Evolutionary conservation across 2,797 vertebrate genomes (phyloP).

Genomic region (Mustela erminea): DNA sequence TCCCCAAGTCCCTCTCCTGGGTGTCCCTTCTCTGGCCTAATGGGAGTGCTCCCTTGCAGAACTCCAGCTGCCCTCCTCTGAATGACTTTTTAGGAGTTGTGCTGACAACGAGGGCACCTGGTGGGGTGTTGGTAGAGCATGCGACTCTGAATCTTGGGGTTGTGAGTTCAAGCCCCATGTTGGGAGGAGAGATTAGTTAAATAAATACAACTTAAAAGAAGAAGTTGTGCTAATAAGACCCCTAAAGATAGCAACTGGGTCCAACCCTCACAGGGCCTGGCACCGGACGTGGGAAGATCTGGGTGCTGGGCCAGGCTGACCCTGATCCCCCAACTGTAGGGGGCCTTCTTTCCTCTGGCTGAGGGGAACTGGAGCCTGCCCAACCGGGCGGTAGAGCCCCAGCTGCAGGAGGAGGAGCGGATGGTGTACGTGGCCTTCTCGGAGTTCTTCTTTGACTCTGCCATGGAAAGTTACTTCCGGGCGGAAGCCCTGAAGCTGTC

Average conservation of each 20-base stretch:
- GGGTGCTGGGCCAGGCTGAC: neutral
- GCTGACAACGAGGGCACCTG: neutral
- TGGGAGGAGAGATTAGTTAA: neutral
- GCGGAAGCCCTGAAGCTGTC: conserved; percentile 91
- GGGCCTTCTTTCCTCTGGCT: conserved; percentile 93
- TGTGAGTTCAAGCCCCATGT: neutral
- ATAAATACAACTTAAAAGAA: neutral
- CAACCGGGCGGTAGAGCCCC: conserved; percentile 91
- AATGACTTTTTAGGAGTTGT: neutral
- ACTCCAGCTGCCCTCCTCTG: neutral
- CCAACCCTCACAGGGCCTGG: neutral
- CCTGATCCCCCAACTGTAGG: conserved; percentile 82
- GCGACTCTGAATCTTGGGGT: neutral
- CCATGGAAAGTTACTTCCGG: conserved; percentile 93
- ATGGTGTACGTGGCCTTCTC: conserved; percentile 98
- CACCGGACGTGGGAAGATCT: neutral
- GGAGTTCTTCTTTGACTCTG: conserved; percentile 97
- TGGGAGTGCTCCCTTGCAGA: neutral
- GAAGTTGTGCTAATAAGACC: neutral
- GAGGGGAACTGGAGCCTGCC: conserved; percentile 87
- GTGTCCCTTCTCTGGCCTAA: neutral
- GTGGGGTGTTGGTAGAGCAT: neutral
- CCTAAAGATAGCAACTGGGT: neutral
- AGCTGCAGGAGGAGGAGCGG: conserved; percentile 92
- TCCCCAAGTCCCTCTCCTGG: neutral